Evolutionary conservation across 2,888 invertebrate genomes (phyloP).

Genomic region (Diaperis boleti): DNA sequence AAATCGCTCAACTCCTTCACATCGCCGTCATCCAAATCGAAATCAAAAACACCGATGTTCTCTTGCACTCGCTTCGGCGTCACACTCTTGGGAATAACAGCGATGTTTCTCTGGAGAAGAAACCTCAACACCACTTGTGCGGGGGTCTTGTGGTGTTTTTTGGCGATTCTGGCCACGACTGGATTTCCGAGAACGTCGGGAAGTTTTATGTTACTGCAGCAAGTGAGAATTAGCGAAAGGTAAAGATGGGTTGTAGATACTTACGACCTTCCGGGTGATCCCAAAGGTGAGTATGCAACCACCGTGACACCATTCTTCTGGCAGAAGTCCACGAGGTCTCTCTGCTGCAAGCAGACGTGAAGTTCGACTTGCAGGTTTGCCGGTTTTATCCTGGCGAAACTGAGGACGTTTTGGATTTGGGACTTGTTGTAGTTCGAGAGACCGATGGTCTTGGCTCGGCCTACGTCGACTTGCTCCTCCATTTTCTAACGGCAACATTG

Average conservation of each 20-base stretch:
- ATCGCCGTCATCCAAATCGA: conserved; percentile 72
- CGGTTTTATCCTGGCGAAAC: conserved; percentile 71
- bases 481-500: conserved; percentile 66
- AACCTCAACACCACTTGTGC: conserved; percentile 77
- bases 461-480: conserved; percentile 74
- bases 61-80: conserved; percentile 76
- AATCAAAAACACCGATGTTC: conserved; percentile 81
- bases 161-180: conserved; percentile 65
- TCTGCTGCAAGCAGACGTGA: conserved; percentile 67
- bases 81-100: conserved; percentile 85
- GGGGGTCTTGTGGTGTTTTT: conserved; percentile 62
- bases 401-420: conserved; percentile 76
- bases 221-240: too few species aligned
- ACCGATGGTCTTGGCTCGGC: conserved; percentile 81
- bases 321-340: conserved; percentile 59
- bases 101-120: conserved; percentile 76
- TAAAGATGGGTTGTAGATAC: too few species aligned
- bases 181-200: conserved; percentile 56
- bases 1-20: conserved; percentile 70
- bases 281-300: conserved; percentile 65
- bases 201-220: conserved; percentile 25
- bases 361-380: conserved; percentile 77
- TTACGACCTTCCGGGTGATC: conserved; percentile 3
- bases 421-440: conserved; percentile 81
- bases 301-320: conserved; percentile 64